phyloP scores from a whole-genome alignment of 2,797 vertebrate genomes.

The Buphagus erythrorhynchus region DNA sequence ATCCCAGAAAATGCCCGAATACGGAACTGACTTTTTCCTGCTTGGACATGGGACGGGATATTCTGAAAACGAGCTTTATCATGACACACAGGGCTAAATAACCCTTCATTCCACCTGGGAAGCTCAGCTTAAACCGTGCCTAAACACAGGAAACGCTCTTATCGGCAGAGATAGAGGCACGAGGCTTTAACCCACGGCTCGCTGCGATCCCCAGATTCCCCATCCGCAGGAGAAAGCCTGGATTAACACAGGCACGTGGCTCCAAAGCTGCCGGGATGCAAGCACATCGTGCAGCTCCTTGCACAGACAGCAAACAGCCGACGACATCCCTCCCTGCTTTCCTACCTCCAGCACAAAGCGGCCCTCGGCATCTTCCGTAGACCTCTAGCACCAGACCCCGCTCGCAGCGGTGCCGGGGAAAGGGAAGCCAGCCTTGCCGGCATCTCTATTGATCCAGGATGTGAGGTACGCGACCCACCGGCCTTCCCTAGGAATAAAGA shows the following conservation, averaged over 20 bases:
- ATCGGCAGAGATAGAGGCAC: background rate
- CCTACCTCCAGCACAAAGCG: background rate
- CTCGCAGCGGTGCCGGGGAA: background rate
- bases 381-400: background rate
- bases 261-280: background rate
- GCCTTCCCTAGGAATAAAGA: constrained; percentile 37
- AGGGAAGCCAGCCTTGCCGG: background rate
- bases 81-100: background rate
- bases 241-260: background rate
- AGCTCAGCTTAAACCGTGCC: accelerated
- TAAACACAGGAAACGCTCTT: background rate
- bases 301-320: background rate
- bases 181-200: background rate
- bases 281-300: background rate
- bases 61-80: background rate
- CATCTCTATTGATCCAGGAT: constrained; percentile 47
- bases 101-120: background rate
- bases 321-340: background rate
- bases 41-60: accelerated
- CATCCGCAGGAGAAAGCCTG: background rate
- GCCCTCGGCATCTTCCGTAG: background rate
- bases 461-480: background rate
- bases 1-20: accelerated
- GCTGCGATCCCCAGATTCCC: accelerated
- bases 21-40: background rate